Evolutionary conservation across 1,140 invertebrate species (phyloP).

Genomic region (Babylonia areolata): DNA sequence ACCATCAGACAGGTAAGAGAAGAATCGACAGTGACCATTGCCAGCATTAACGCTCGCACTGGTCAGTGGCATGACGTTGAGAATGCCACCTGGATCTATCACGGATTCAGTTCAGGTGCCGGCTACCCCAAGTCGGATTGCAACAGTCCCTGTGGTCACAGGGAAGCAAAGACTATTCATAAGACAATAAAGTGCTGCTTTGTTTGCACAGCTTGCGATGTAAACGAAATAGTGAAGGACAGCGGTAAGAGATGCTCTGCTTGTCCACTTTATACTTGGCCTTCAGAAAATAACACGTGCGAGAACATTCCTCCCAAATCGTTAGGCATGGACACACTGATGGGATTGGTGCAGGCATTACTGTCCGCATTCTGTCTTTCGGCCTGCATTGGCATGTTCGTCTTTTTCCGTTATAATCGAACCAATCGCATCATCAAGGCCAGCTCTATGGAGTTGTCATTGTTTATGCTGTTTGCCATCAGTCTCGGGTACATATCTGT

Average conservation of each 20-base stretch:
- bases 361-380: no score
- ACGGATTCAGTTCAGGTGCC: not conserved
- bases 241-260: no score
- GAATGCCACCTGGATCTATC: slow-evolving; percentile 37
- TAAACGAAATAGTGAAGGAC: no score
- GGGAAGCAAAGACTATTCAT: no score
- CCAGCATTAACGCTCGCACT: slow-evolving; percentile 13
- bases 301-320: no score
- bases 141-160: slow-evolving; percentile 47
- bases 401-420: slow-evolving; percentile 80
- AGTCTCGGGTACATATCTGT: slow-evolving; percentile 93
- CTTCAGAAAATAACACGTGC: no score
- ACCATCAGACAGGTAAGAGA: slow-evolving; percentile 36
- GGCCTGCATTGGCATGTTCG: no score
- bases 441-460: slow-evolving; percentile 91
- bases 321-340: no score
- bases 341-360: no score
- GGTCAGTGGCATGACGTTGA: not conserved
- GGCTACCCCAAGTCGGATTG: slow-evolving; percentile 51
- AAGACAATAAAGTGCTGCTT: no score
- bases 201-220: no score
- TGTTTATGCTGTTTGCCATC: slow-evolving; percentile 90
- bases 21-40: not conserved
- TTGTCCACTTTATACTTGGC: no score
- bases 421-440: slow-evolving; percentile 93